Percentiles rank a stretch among this genome's conserved stretches.
Evolutionary conservation across 1,140 invertebrate genomes (phyloP).

Genomic region (Drosophila santomea): DNA sequence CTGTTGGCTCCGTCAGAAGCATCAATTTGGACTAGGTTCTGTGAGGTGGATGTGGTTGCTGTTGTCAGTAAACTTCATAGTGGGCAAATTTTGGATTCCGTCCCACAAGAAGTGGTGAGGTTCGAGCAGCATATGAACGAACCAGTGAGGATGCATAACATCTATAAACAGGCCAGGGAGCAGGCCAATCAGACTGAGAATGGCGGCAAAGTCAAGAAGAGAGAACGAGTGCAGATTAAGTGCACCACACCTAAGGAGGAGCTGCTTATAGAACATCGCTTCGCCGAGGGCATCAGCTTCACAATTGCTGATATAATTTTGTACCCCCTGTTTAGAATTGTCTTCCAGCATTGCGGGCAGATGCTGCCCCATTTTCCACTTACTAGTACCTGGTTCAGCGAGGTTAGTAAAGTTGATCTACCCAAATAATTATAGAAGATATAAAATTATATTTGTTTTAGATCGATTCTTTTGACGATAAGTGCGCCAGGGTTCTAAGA

Average conservation of each 20-base stretch:
- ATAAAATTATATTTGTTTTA: conserved; percentile 8
- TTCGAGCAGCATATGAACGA: conserved; percentile 95
- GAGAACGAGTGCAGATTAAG: conserved; percentile 75
- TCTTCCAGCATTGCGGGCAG: conserved; percentile 86
- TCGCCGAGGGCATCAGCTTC: conserved; percentile 93
- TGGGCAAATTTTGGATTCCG: conserved; percentile 41
- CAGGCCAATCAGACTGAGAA: conserved; percentile 59
- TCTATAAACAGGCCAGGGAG: conserved; percentile 90
- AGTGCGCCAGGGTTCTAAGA: conserved; percentile 54
- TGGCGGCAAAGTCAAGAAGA: conserved; percentile 52
- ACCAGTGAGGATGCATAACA: conserved; percentile 94
- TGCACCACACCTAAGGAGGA: conserved; percentile 85
- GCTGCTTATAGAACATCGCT: conserved; percentile 88
- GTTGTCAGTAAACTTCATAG: conserved; percentile 57
- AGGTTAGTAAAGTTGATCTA: conserved; percentile 20
- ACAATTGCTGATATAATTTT: conserved; percentile 94
- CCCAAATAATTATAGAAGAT: too few relatives aligned
- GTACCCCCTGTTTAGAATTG: conserved; percentile 89
- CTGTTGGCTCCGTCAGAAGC: conserved; percentile 92
- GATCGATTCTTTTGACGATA: conserved; percentile 65
- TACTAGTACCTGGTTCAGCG: conserved; percentile 88
- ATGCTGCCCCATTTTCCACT: conserved; percentile 87
- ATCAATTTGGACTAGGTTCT: conserved; percentile 96
- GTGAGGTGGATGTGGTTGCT: conserved; percentile 91
- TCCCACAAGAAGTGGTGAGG: conserved; percentile 88